Base-by-base conservation (phyloP, 2,888 invertebrate species). In the Phortica okadai region DNA sequence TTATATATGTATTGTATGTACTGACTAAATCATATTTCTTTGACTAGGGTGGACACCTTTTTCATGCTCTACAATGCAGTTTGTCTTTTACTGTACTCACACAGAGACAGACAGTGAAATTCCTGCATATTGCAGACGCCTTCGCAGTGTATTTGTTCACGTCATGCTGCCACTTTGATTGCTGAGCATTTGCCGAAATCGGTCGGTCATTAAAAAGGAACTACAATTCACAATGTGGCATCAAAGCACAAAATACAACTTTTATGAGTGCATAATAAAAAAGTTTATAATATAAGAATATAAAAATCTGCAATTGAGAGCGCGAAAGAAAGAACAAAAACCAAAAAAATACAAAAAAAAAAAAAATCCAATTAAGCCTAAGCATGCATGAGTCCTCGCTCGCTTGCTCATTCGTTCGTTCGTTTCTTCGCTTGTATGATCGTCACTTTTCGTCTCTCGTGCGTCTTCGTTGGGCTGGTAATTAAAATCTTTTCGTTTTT, bases 131-230 rank as follows among this genome's bases (percentile, higher is more conserved):
- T 33, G 33, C 1, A 33, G 33, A 33, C 33, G 33, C 33, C 33
- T 33, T 33, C 33, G 33, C 33, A 33, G 33, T 33, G 33, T 33
- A 33, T 33, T 33, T 33, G 33, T 33, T 33, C 33, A 33, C 14
- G 4, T 33, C 11, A 33, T 33, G 41, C 11, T 64, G 10, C 41
- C 75, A 76, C 76, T 80, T 78, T 76, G 78, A 78, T 78, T 78
- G 76, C 41, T 64, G 33, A 75, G 74, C 77, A 75, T 76, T 79
- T 78, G 78, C 77, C 78, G 76, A 75, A 77, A 79, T 76, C 72
- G 78, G 74, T 72, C 77, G 77, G 78, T 78, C 33, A 33, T 33
- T 33, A 33, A 33, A 33, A 80, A 80, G 79, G 77, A 70, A 50
- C 5, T 14, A 33, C 41, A 50, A 33, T 14, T 64, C 64, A 64